Base-by-base conservation (phyloP, 2,888 invertebrate species). In the Meteorus colon region DNA sequence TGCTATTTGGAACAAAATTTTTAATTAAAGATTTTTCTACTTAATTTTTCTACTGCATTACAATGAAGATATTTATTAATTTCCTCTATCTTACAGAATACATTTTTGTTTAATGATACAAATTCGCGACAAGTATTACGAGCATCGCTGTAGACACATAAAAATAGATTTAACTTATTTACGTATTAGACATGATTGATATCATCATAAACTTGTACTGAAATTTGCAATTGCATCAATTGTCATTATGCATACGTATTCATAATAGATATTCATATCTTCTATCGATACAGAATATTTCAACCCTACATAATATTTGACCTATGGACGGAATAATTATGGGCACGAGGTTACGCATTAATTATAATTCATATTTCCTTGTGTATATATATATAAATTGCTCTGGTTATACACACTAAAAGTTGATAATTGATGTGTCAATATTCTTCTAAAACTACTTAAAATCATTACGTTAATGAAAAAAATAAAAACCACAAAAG, bases 281-380 rank as follows among this genome's bases (percentile, higher is more conserved):
- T 65, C 19, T 27, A 65, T 24, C 16, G 6, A 65, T 41, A 41
- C n/a, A 65, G 31, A 70, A 19, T 66, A 72, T 12, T 55, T 29
- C 59, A 69, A 63, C 29, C 65, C 19, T 14, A 19, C 24, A 67
- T 62, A 69, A 65, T 66, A 59, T 31, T 59, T 62, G 73, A 75
- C 79, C 73, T 66, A 78, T 81, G 81, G 81, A 82, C 82, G 82
- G 82, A 81, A 73, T 80, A 73, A 62, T 82, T 69, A 51, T 74
- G 78, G 79, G 78, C 79, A 73, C 78, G 77, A 78, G 75, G 24
- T 63, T 66, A 62, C 68, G 41, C 29, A 71, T 78, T n/a, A 55
- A 59, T 73, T 12, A 63, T 31, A 24, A 51, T 51, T 62, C 29
- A 63, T 45, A 0, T n/a, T 55, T 51, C 37, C 34, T 31, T 59